phyloP scores from a whole-genome alignment of 2,113 vertebrate genomes.

The Myrmecobius fasciatus region DNA sequence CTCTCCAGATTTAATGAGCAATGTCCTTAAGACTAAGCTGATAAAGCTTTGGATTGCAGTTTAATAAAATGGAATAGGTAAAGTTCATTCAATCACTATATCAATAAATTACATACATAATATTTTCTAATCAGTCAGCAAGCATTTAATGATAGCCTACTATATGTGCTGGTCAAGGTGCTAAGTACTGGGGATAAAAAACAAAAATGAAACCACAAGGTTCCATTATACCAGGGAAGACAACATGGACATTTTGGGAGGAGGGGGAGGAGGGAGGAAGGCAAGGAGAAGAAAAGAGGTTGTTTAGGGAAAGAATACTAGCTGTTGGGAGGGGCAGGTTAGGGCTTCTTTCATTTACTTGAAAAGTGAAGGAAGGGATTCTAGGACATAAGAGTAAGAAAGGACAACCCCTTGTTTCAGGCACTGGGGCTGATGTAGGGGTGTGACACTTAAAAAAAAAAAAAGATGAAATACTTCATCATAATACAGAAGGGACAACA shows the following conservation, averaged over 20 bases:
- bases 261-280: too few relatives aligned
- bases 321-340: not conserved
- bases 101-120: not conserved
- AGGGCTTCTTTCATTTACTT: not conserved
- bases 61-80: not conserved
- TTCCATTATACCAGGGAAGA: not conserved
- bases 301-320: not conserved
- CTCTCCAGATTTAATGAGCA: not conserved
- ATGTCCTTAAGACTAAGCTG: not conserved
- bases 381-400: not conserved
- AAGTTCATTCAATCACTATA: not conserved
- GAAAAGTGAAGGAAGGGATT: not conserved
- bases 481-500: not conserved
- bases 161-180: too few relatives aligned
- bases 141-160: not conserved
- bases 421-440: too few relatives aligned
- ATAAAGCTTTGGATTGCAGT: not conserved
- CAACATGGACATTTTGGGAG: too few relatives aligned
- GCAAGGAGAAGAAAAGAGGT: not conserved
- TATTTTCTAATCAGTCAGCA: not conserved
- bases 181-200: not conserved
- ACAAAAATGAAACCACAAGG: not conserved
- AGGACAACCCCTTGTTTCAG: not conserved
- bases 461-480: not conserved
- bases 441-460: too few relatives aligned